Evolutionary conservation across 1,140 invertebrate genomes (phyloP), one percentile per base, ranked within the genome.

Genomic region (Anastrepha obliqua): DNA sequence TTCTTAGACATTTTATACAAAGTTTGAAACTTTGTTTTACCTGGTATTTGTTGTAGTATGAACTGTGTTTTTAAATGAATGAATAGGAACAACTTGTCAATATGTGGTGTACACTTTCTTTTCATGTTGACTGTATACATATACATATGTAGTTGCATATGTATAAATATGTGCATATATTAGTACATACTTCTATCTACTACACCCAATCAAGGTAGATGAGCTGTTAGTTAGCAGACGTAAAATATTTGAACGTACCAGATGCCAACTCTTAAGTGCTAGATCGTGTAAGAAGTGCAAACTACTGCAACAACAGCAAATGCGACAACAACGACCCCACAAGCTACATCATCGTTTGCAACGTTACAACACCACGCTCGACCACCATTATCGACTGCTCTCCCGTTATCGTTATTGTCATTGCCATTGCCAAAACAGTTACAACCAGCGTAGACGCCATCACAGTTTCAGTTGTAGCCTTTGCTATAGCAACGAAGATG

Each of bases 391-490:
- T 51, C 47, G 47, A 81, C 20, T 81, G 11, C 47, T n/a, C 3
- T 6, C 17, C n/a, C 74, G 47, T 55, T 51, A 47, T 29, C 47
- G n/a, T 81, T 55, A 20, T 81, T 55, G 74, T 9, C 47, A 51
- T 55, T 81, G 74, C 74, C 44, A 20, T 55, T 81, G 74, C 74
- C 47, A 55, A 11, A 81, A 81, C 44, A 81, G 74, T 81, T 42
- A 81, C 2, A 42, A 55, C 3, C 74, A 81, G n/a, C 74, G 74
- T 55, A 81, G 42, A 17, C 74, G 74, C 7, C 44, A 87, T 55
- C 62, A 67, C 20, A 87, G 62, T 29, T 87, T 67, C 51, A 67
- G 62, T 87, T 51, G 62, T 51, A 87, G 62, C 47, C 62, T 44
- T 55, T 81, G 74, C 74, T 55, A 55, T n/a, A 81, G 29, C 8